Percentiles rank a stretch among this genome's conserved stretches.
Evolutionary conservation across 2,888 invertebrate genomes (phyloP).

Genomic region (Drosophila leonis): DNA sequence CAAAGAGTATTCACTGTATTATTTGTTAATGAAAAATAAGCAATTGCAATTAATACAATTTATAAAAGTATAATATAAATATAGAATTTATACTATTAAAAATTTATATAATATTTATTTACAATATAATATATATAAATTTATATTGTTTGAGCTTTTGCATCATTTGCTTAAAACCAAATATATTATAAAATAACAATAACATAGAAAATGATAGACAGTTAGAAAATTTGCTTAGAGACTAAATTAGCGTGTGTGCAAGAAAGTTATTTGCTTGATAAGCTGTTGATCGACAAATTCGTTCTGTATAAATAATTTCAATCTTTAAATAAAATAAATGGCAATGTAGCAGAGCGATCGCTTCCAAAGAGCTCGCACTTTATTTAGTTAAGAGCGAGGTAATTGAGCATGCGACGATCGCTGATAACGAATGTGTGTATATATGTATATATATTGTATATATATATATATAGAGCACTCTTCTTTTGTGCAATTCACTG

Average conservation of each 20-base stretch:
- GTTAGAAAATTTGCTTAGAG: neutral
- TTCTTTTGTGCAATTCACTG: conserved; percentile 12
- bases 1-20: neutral
- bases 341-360: neutral
- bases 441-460: neutral
- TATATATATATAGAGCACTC: conserved; percentile 12
- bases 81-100: neutral
- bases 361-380: conserved; percentile 31
- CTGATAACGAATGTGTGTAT: conserved; percentile 49
- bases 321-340: conserved; percentile 17
- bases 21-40: too few species aligned
- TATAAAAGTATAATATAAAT: neutral
- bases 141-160: neutral
- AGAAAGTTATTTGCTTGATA: conserved; percentile 10
- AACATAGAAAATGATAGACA: neutral
- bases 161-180: neutral
- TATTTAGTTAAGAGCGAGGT: conserved; percentile 46
- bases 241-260: neutral
- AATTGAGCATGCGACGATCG: conserved; percentile 65
- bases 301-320: conserved; percentile 19
- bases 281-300: conserved; percentile 10
- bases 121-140: neutral
- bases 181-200: neutral
- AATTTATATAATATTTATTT: too few species aligned
- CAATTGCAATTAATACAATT: too few species aligned